These are phyloP conservation scores for Scrobipalpa atriplicella DNA, from an alignment of 2,888 invertebrate species.

Conservation along the genomic window DNA sequence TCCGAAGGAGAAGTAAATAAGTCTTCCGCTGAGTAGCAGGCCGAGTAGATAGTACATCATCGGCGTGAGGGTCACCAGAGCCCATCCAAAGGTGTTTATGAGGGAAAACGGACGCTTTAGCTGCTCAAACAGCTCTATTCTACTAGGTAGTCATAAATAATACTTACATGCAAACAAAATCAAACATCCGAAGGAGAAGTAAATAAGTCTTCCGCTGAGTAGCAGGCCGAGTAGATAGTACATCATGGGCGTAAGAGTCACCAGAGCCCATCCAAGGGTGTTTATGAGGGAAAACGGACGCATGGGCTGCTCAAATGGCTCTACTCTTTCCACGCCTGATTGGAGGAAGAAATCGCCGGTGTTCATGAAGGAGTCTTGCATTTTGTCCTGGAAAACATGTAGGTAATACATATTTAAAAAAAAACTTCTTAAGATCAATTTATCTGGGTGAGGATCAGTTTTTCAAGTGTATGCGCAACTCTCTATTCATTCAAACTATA, in stretches of 20 bases:
- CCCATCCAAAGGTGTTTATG: slow-evolving; percentile 89
- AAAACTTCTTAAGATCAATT: too few relatives aligned
- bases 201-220: slow-evolving; percentile 87
- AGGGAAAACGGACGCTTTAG: slow-evolving; percentile 85
- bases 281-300: slow-evolving; percentile 88
- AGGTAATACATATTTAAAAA: too few relatives aligned
- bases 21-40: slow-evolving; percentile 88
- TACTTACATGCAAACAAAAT: slow-evolving; percentile 91
- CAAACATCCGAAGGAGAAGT: slow-evolving; percentile 86
- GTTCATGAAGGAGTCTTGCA: slow-evolving; percentile 87
- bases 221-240: slow-evolving; percentile 86
- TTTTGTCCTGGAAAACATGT: slow-evolving; percentile 85
- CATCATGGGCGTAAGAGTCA: slow-evolving; percentile 87
- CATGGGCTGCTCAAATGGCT: slow-evolving; percentile 81
- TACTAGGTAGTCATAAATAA: too few relatives aligned
- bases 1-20: slow-evolving; percentile 86
- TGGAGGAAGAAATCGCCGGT: slow-evolving; percentile 91
- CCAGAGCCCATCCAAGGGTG: slow-evolving; percentile 86
- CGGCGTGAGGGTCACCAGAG: slow-evolving; percentile 85
- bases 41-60: slow-evolving; percentile 87
- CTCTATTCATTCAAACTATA: too few relatives aligned
- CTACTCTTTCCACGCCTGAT: slow-evolving; percentile 86
- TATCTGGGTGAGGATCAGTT: too few relatives aligned
- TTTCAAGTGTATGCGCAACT: too few relatives aligned
- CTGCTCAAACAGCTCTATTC: slow-evolving; percentile 82